These are phyloP conservation scores for Bombus vancouverensis DNA, from an alignment of 1,140 invertebrate species.

Conservation along the genomic window DNA sequence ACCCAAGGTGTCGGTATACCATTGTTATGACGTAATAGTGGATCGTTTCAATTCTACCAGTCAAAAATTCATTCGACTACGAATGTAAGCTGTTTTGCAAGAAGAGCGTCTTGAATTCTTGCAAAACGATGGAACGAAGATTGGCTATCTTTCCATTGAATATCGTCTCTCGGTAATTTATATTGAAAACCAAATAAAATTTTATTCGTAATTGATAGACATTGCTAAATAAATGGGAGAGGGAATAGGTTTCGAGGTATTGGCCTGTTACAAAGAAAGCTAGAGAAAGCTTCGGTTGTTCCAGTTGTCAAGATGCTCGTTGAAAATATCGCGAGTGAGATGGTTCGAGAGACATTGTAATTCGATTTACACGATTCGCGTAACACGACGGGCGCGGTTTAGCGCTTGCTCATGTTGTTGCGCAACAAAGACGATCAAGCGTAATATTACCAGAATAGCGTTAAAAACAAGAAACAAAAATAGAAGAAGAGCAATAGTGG, in stretches of 20 bases:
- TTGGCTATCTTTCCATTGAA: background rate
- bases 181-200: background rate
- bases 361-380: background rate
- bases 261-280: background rate
- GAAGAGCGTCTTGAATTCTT: background rate
- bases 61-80: background rate
- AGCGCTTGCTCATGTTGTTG: background rate
- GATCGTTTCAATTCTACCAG: background rate
- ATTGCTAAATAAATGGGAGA: background rate
- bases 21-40: too few species aligned
- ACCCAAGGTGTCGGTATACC: too few species aligned
- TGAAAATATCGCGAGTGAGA: background rate
- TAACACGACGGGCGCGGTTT: background rate
- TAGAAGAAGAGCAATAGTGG: background rate
- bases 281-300: background rate
- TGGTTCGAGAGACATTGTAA: background rate
- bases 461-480: background rate
- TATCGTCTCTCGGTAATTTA: background rate
- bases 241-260: background rate
- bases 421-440: background rate
- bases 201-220: background rate
- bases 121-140: background rate
- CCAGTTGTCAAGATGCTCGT: background rate
- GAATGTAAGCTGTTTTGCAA: background rate
- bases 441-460: background rate